A percentile compares a stretch with the other conserved stretches of the same genome.
Evolutionary conservation across 2,113 vertebrate genomes (phyloP).

Genomic region (Falcunculus frontatus): DNA sequence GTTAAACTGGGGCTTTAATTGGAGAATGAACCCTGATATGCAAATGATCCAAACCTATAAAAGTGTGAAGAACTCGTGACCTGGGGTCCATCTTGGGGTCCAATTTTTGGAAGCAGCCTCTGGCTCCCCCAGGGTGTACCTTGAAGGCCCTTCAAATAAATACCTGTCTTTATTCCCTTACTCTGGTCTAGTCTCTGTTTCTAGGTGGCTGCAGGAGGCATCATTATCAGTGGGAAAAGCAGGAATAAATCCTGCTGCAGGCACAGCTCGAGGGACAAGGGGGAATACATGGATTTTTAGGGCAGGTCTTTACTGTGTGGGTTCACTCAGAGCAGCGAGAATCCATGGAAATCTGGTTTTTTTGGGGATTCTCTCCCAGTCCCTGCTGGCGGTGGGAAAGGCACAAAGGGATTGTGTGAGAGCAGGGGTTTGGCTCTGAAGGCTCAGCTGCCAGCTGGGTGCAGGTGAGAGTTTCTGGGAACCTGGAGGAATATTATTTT

Average conservation of each 20-base stretch:
- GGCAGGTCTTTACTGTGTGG: not conserved
- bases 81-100: no score
- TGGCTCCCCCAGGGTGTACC: no score
- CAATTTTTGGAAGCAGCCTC: no score
- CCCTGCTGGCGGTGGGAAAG: not conserved
- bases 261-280: not conserved
- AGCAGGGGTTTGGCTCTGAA: not conserved
- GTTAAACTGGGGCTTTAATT: no score
- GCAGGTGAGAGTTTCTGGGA: not conserved
- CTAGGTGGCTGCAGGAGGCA: no score
- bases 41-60: no score
- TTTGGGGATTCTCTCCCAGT: not conserved
- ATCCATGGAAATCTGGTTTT: not conserved
- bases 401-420: not conserved
- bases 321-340: not conserved
- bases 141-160: no score
- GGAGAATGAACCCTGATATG: no score
- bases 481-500: not conserved
- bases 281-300: not conserved
- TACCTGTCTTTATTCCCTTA: no score
- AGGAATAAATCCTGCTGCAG: not conserved
- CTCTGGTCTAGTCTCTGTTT: no score
- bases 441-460: not conserved
- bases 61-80: no score
- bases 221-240: not conserved